Evolutionary conservation across 2,797 vertebrate genomes (phyloP).

Genomic region (Sebastiscus albofasciatus): DNA sequence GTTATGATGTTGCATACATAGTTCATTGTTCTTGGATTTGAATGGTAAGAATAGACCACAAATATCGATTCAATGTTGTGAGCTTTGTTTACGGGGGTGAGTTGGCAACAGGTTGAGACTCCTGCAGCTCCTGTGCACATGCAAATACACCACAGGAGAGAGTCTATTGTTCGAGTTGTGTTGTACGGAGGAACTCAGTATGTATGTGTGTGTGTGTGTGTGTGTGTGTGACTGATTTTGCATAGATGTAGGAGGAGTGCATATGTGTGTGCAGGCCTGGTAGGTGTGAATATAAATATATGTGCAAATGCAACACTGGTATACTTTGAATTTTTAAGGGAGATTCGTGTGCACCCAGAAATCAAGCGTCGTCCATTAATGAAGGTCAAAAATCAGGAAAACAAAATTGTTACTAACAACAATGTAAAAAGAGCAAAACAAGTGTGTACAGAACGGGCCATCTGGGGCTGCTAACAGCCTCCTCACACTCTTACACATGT

Average conservation of each 20-base stretch:
- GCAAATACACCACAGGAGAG: constrained; percentile 10
- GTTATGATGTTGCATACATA: neutral
- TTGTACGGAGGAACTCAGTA: neutral
- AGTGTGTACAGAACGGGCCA: constrained; percentile 30
- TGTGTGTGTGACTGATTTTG: constrained; percentile 7
- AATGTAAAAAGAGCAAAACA: constrained; percentile 10
- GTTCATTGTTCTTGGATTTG: neutral
- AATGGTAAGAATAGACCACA: neutral
- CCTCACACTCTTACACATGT: constrained; percentile 11
- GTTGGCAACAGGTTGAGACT: constrained; percentile 1
- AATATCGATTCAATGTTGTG: constrained; percentile 3
- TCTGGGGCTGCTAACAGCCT: constrained; percentile 49
- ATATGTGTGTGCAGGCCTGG: neutral
- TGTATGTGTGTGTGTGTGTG: neutral
- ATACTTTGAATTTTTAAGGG: neutral
- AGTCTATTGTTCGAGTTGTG: constrained; percentile 17
- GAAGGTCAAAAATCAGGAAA: neutral
- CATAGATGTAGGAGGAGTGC: constrained; percentile 11
- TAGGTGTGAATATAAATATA: constrained; percentile 34
- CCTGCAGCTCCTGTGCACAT: constrained; percentile 3
- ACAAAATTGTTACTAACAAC: neutral
- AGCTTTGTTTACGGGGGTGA: constrained; percentile 1
- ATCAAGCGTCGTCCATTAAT: neutral
- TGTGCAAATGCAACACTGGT: neutral
- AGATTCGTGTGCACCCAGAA: neutral